Base-by-base conservation (phyloP, 1,140 invertebrate species). In the Stegodyphus dumicola region DNA sequence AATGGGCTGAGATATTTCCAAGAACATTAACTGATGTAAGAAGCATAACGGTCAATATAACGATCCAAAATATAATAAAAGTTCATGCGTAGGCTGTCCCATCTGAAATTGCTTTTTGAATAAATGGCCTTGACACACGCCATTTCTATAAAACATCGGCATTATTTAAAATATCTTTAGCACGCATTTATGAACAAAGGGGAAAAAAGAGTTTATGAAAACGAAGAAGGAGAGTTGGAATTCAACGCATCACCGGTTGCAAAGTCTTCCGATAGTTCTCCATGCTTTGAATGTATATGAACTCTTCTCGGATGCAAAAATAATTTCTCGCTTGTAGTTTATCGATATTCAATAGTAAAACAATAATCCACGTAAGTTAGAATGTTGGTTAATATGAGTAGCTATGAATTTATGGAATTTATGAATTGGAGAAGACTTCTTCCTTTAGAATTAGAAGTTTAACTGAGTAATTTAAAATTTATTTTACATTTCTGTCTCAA, bases 151-250 rank as follows among this genome's bases (percentile, higher is more conserved):
- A 13, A 18, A n/a, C 67, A 77, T 77, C 76, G 76, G 67, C 54
- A 77, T 77, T 66, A 77, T 15, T 77, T 77, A 77, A 77, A 77
- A 18, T 52, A 77, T 77, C 67, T 77, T 77, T 66, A 77, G 60
- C 54, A 51, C 33, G 70, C 10, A 51, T 33, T 49, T 64, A 33
- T 56, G 49, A 18, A 53, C 51, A 67, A 13, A 5, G n/a, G 7
- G 60, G 10, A 64, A 33, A 33, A 33, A 13, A 64, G 7, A 5
- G 5, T 6, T 9, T 7, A 64, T 11, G 60, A 64, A 9, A n/a
- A 64, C 11, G 60, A n/a, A 64, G 11, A n/a, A 13, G 11, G 60
- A 64, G n/a, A 11, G n/a, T 64, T 64, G 60, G 11, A n/a, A 64
- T 64, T 13, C 60, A 64, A 33, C 56, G 51, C 33, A 33, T 33